phyloP scores from a whole-genome alignment of 2,888 invertebrate species.

The Erebia epiphron region DNA sequence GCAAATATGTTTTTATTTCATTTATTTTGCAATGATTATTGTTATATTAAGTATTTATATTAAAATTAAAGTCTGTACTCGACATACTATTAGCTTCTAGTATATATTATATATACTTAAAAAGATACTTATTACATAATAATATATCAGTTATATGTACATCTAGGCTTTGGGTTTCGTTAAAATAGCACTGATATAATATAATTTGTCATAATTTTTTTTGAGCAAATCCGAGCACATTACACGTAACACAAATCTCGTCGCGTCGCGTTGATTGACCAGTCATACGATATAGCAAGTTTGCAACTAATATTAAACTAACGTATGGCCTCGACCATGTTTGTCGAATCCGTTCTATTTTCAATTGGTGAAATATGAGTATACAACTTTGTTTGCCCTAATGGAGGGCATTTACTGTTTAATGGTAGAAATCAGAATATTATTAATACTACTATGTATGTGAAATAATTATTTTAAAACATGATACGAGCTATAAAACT shows the following conservation, averaged over 20 bases:
- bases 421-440: too few species aligned
- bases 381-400: not conserved
- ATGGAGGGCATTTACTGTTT: not conserved
- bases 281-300: not conserved
- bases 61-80: too few species aligned
- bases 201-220: too few species aligned
- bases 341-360: constrained; percentile 24
- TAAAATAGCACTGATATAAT: too few species aligned
- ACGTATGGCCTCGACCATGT: constrained; percentile 21
- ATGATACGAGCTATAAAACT: too few species aligned
- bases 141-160: too few species aligned
- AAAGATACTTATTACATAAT: too few species aligned
- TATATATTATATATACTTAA: too few species aligned
- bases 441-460: too few species aligned
- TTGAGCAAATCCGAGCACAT: not conserved
- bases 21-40: constrained; percentile 18
- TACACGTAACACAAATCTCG: not conserved
- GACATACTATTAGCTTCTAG: too few species aligned
- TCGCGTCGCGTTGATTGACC: not conserved
- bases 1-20: constrained; percentile 22
- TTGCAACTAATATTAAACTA: constrained; percentile 6
- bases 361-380: constrained; percentile 10
- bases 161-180: too few species aligned
- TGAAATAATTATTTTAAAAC: too few species aligned
- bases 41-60: not conserved